Conservation (phyloP, 2,113 vertebrate genomes). For the Buteo buteo region DNA sequence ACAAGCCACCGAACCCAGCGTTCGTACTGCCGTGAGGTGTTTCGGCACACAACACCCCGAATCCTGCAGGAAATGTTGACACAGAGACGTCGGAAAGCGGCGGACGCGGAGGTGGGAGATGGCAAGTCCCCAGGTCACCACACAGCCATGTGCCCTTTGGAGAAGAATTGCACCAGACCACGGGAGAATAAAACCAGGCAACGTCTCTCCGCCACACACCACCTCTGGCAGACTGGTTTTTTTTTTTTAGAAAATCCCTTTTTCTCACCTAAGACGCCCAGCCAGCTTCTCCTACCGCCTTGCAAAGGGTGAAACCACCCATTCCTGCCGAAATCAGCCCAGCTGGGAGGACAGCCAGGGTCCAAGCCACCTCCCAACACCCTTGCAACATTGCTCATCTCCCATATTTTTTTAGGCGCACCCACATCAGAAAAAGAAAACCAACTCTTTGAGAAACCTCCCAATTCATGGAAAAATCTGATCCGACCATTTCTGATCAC, state of each 20-base stretch:
- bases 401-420: not conserved
- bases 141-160: not conserved
- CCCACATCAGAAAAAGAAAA: not conserved
- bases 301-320: not conserved
- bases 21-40: accelerated
- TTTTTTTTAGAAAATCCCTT: not conserved
- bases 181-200: accelerated
- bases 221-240: not conserved
- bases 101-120: not conserved
- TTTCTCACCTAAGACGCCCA: not conserved
- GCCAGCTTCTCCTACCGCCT: not conserved
- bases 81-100: not conserved
- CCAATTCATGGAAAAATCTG: not conserved
- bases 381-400: not conserved
- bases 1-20: not conserved
- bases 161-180: not conserved
- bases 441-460: not conserved
- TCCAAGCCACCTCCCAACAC: not conserved
- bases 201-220: not conserved
- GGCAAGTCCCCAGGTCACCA: no score
- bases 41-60: accelerated
- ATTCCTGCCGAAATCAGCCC: not conserved
- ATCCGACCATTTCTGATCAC: not conserved
- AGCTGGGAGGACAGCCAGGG: not conserved
- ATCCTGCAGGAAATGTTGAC: not conserved